A percentile compares a stretch with the other conserved stretches of the same genome.
Conservation (phyloP, 2,888 invertebrate genomes). For the Automeris io region DNA sequence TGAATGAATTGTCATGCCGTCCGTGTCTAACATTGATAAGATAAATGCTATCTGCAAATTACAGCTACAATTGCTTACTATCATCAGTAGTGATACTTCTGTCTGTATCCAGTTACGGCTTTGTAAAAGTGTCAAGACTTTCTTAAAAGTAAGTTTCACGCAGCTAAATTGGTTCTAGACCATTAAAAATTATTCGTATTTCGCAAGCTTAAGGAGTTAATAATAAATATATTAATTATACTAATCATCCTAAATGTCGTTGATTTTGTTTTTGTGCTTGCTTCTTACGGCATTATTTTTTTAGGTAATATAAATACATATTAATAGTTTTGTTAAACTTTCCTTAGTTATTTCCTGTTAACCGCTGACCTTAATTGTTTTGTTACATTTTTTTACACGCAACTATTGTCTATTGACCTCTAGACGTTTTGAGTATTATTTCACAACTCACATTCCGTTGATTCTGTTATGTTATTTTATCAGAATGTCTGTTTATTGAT, state of each 20-base stretch:
- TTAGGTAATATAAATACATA: too few relatives aligned
- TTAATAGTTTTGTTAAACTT: not conserved
- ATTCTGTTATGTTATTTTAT: not conserved
- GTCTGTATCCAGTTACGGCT: not conserved
- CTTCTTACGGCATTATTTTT: too few relatives aligned
- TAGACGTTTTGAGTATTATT: conserved; percentile 1
- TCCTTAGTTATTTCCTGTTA: not conserved
- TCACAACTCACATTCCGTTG: not conserved
- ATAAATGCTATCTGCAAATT: not conserved
- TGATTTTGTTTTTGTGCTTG: too few relatives aligned
- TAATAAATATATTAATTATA: too few relatives aligned
- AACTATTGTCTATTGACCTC: not conserved
- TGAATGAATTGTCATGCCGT: conserved; percentile 1
- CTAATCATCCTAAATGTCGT: too few relatives aligned
- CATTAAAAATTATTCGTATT: too few relatives aligned
- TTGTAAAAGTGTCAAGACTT: too few relatives aligned
- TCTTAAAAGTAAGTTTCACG: too few relatives aligned
- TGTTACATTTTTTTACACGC: not conserved
- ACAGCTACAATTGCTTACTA: not conserved
- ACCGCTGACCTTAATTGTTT: not conserved
- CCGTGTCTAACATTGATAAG: not conserved
- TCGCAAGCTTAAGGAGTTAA: too few relatives aligned
- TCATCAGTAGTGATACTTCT: not conserved
- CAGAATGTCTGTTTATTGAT: not conserved
- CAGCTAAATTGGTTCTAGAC: too few relatives aligned